Base-by-base conservation (phyloP, 2,797 vertebrate genomes). In the Gymnoscopelus braueri region DNA sequence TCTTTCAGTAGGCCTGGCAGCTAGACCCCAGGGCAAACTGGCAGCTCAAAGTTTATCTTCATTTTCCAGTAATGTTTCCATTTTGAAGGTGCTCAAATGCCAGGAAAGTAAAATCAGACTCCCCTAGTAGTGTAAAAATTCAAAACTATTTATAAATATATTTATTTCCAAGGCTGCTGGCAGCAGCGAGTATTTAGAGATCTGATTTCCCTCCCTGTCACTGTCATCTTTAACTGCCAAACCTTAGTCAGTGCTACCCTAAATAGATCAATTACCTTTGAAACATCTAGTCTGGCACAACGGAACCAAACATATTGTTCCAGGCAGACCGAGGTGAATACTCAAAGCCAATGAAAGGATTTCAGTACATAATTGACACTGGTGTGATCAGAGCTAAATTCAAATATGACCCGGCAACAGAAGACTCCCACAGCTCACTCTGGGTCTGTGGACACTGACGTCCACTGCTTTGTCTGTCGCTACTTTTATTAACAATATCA, bases 401-500 rank as follows among this genome's bases (percentile, higher is more conserved):
- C 61, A 80, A 82, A 82, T 73, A 73, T 71, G 74, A 67, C 64
- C 75, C 61, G 83, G 88, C 72, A 89, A 91, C 84, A 82, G 74
- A 83, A 89, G 84, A 88, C 84, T 87, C 85, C 85, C 85, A 15
- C 2, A 10, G 81, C 84, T 83, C 74, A 59, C 64, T 35, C 24
- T 39, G 79, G 80, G 67, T 72, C 74, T 54, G 52, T n/a, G 63
- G 70, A 71, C 67, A 77, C 80, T 74, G 72, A 86, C 83, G 79
- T 70, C 73, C 72, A 71, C 74, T 57, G 71, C 71, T 67, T 67
- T 57, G 79, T 76, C 85, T 79, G 77, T 80, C 82, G 80, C 85
- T 77, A 81, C 72, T 75, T 82, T 80, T 81, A 88, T 87, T 89
- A 87, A 83, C 81, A 89, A 82, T 44, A 88, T 89, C 85, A 88